Percentiles rank a stretch among this genome's conserved stretches.
Conservation (phyloP, 2,797 vertebrate genomes). For the Crenichthys baileyi region DNA sequence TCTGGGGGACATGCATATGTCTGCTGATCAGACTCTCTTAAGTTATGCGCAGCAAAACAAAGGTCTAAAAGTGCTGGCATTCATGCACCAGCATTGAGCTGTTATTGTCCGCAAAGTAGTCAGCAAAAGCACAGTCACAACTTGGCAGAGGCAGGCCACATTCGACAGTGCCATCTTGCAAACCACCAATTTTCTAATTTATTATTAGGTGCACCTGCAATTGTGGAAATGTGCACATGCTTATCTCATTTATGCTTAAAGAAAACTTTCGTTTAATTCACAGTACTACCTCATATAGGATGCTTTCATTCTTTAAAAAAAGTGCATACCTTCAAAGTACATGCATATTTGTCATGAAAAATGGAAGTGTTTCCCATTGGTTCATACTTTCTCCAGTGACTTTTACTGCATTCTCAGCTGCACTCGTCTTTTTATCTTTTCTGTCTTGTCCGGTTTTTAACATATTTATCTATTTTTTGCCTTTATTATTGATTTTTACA, state of each 20-base stretch:
- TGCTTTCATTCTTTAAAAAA: background rate
- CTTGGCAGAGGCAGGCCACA: too few species aligned
- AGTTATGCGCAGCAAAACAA: too few species aligned
- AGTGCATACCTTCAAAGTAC: constrained; percentile 20
- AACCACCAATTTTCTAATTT: too few species aligned
- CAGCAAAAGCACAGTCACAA: too few species aligned
- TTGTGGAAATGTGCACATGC: background rate
- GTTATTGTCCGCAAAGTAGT: too few species aligned
- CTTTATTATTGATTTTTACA: constrained; percentile 36
- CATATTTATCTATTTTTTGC: constrained; percentile 34
- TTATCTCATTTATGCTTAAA: background rate
- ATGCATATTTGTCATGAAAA: constrained; percentile 36
- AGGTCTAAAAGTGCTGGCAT: too few species aligned
- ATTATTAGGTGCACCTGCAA: too few species aligned
- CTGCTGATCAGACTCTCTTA: too few species aligned
- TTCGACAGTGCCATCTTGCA: too few species aligned
- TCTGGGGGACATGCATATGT: too few species aligned
- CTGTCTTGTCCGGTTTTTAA: constrained; percentile 26
- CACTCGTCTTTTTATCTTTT: constrained; percentile 28
- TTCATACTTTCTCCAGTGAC: constrained; percentile 35
- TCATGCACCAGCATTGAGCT: too few species aligned
- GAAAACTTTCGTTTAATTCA: background rate
- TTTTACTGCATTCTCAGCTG: constrained; percentile 27
- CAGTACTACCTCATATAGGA: background rate
- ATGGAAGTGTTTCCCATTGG: constrained; percentile 34